phyloP scores from a whole-genome alignment of 2,113 vertebrate genomes.

The Pungitius pungitius region DNA sequence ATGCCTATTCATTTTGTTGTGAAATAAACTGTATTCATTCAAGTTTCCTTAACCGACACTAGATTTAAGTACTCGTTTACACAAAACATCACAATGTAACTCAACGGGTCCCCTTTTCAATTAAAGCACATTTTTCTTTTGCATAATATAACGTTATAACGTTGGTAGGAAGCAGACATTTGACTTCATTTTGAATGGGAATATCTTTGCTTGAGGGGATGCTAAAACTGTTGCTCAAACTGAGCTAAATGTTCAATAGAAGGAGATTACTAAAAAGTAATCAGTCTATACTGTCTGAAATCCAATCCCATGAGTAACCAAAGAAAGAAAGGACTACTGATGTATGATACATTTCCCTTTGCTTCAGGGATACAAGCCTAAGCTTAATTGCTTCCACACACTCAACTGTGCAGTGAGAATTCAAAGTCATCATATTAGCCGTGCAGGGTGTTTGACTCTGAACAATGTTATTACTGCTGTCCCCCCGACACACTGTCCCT shows the following conservation, averaged over 20 bases:
- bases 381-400: constrained; percentile 47
- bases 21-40: no score
- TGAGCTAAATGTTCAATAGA: constrained; percentile 25
- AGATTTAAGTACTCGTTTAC: no score
- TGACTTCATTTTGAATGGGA: no score
- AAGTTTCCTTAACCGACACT: no score
- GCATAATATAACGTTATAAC: no score
- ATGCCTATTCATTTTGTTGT: no score
- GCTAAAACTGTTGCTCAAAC: constrained; percentile 11
- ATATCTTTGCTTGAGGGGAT: no score
- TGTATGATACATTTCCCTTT: constrained; percentile 50
- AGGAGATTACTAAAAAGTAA: constrained; percentile 29
- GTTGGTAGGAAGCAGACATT: no score
- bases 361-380: constrained; percentile 46
- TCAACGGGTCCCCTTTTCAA: no score
- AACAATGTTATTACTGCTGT: constrained; percentile 46
- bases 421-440: constrained; percentile 56
- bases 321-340: constrained; percentile 30
- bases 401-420: constrained; percentile 36
- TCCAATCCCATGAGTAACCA: constrained; percentile 24
- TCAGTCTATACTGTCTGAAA: constrained; percentile 15
- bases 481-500: constrained; percentile 28
- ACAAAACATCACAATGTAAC: no score
- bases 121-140: no score
- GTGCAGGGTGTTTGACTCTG: constrained; percentile 52